Conservation (phyloP, 1,140 invertebrate species). For the Brachionus calyciflorus region DNA sequence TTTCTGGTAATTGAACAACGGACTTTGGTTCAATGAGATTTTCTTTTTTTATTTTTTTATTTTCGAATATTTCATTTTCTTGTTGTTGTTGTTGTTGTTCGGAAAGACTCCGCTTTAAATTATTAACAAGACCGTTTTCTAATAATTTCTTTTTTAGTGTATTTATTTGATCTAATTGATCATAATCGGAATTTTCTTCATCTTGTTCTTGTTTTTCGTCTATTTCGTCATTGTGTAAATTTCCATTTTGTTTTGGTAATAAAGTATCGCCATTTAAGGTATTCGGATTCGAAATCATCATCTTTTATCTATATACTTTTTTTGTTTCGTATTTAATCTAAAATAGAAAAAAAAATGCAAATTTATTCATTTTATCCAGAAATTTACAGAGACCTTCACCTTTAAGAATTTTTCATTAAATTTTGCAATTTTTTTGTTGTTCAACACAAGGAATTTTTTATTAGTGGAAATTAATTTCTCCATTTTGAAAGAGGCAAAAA, state of each 20-base stretch:
- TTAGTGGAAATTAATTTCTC: not conserved
- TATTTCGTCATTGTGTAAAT: not conserved
- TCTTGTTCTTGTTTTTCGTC: not conserved
- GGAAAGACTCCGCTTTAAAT: not conserved
- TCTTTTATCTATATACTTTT: not conserved
- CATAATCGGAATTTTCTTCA: not conserved
- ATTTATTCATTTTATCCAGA: constrained; percentile 41
- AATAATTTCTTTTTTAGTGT: not conserved
- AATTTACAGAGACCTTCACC: not conserved
- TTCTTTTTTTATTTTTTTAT: not conserved
- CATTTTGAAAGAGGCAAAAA: no score
- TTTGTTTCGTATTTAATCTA: not conserved
- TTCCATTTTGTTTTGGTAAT: not conserved
- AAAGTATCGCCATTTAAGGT: not conserved
- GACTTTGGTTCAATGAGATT: not conserved
- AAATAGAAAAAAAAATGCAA: not conserved
- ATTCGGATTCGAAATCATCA: constrained; percentile 33
- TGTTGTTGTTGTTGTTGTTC: not conserved
- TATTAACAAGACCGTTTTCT: not conserved
- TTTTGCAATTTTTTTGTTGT: constrained; percentile 27
- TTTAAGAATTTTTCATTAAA: not conserved
- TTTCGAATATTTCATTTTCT: not conserved
- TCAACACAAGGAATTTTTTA: constrained; percentile 6
- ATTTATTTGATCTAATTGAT: not conserved
- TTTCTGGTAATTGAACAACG: not conserved